Base-by-base conservation (phyloP, 1,140 invertebrate genomes). In the Ruditapes philippinarum region DNA sequence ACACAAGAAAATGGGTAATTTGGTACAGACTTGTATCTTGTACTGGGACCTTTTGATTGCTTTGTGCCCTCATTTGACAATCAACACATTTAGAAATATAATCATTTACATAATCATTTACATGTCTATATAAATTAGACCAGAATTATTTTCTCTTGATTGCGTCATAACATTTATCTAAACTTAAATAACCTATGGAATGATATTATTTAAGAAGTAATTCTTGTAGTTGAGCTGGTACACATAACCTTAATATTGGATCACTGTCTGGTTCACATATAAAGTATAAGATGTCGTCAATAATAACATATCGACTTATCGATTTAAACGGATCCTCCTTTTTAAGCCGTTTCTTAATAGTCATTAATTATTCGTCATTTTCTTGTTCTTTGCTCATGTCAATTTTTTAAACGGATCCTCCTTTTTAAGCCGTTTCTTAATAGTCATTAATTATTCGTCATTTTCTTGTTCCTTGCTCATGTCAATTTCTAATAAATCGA, bases 281-380 rank as follows among this genome's bases (percentile, higher is more conserved):
- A 45, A 83, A 91, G 57, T 91, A 91, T 3, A 91, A 51, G 25
- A 88, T 9, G 11, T 88, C 73, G 36, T 91, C 65, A 17, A 91
- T 25, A 7, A 91, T 0, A 11, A 91, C 54, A 25, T 81, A 85
- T 70, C 76, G 4, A 40, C 14, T 73, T n/a, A 12, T 42, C 4
- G 76, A 3, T 36, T 84, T 17, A 2, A n/a, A 12, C 0, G 38
- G 60, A 19, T 68, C 81, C 31, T 68, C n/a, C 3, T 12, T 74
- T 31, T 76, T 74, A 38, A 89, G 14, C 42, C 82, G 57, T 25
- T 57, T 42, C 19, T 38, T 70, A 25, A 88, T 80, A 38, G 28
- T 25, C n/a, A 25, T 33, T 11, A 28, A 45, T 25, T n/a, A 12
- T 45, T 65, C n/a, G 17, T 62, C 57, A 5, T 81, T 62, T 22